Conservation (phyloP, 2,888 invertebrate genomes). For the Rhopalosiphum nymphaeae region DNA sequence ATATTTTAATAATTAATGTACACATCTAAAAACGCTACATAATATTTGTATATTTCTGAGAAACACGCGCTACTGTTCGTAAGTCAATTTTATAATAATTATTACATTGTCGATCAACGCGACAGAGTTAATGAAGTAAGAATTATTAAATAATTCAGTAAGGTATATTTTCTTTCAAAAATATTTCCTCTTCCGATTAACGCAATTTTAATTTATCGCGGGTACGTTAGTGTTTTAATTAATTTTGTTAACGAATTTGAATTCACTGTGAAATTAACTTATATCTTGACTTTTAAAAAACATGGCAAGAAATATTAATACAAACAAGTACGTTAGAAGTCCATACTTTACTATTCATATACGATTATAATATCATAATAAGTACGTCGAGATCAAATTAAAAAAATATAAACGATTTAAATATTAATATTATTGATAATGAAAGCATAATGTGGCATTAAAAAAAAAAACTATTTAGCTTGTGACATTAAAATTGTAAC, state of each 20-base stretch:
- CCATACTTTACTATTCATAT: neutral
- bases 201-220: neutral
- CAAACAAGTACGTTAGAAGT: too few relatives aligned
- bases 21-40: neutral
- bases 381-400: neutral
- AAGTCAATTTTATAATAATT: neutral
- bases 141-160: neutral
- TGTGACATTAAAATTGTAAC: neutral
- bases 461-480: neutral
- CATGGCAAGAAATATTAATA: neutral
- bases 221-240: neutral
- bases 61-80: neutral
- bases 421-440: too few relatives aligned
- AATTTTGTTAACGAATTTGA: neutral
- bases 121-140: neutral
- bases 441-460: neutral
- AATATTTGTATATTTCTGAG: neutral
- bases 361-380: neutral
- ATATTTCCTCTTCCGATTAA: neutral
- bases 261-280: neutral
- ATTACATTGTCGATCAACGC: neutral
- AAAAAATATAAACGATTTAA: neutral
- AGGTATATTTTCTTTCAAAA: neutral
- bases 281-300: neutral
- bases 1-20: neutral